A percentile compares a stretch with the other conserved stretches of the same genome.
Evolutionary conservation across 2,888 invertebrate species (phyloP).

Genomic region (Callyntrura sp.): DNA sequence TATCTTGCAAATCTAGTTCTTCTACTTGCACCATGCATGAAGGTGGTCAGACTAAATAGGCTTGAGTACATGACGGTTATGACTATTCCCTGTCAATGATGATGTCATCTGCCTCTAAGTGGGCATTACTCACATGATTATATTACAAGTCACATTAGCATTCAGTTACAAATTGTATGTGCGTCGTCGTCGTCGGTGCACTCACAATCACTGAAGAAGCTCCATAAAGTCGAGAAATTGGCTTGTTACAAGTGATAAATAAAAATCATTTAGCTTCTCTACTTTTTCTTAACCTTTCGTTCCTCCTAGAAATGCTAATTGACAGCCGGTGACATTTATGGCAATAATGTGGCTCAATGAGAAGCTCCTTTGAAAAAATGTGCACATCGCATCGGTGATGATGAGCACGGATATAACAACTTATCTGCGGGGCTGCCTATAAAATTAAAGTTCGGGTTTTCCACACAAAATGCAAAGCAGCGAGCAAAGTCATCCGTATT

Average conservation of each 20-base stretch:
- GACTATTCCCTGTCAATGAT: conserved; percentile 69
- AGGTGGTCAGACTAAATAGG: conserved; percentile 52
- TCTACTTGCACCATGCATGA: conserved; percentile 25
- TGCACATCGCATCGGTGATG: neutral
- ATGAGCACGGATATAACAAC: no score
- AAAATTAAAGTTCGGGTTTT: no score
- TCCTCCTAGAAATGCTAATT: conserved; percentile 50
- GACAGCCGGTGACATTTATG: conserved; percentile 71
- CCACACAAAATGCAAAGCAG: no score
- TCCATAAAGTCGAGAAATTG: conserved; percentile 2
- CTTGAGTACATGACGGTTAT: conserved; percentile 56
- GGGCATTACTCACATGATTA: conserved; percentile 55
- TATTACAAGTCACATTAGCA: conserved; percentile 21
- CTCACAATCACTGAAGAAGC: neutral
- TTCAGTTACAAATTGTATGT: conserved; percentile 23
- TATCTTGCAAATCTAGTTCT: conserved; percentile 69
- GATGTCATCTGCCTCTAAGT: conserved; percentile 66
- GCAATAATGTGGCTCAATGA: conserved; percentile 53
- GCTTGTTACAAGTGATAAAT: conserved; percentile 33
- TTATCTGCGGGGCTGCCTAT: no score
- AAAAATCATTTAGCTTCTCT: conserved; percentile 12
- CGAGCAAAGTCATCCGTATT: no score
- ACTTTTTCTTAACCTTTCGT: conserved; percentile 28
- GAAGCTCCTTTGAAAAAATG: neutral
- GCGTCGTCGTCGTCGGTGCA: neutral